Base-by-base conservation (phyloP, 2,797 vertebrate species). In the Scomberomorus guttatus region DNA sequence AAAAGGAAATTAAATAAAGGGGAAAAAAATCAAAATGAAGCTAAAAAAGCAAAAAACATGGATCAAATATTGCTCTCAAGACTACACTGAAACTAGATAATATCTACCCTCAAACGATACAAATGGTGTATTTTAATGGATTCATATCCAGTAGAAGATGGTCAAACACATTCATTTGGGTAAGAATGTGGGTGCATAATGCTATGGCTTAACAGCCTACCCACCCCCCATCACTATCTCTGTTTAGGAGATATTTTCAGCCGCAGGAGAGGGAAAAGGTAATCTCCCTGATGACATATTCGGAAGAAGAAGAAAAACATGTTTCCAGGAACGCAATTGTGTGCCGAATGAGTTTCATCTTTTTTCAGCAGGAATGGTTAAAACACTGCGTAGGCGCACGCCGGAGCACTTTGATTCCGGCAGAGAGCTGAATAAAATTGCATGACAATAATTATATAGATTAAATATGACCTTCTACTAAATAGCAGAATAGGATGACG, bases 401-500 rank as follows among this genome's bases (percentile, higher is more conserved):
- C 44, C 3, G 70, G 14, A 84, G 79, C 83, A 32, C 81, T 82
- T 72, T 44, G 18, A 86, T 52, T 84, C 60, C 79, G 55, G n/a
- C 51, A 14, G 55, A 60, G 42, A 62, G 79, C 55, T 20, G 75
- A 54, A 77, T 84, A 60, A 92, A 91, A 90, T 75, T 78, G 87
- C 72, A 50, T 57, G 81, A 83, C 78, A 90, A 88, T 92, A 91
- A 94, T 94, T 87, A 84, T 67, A 77, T 32, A 80, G 71, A 94
- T 94, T 92, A 93, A 91, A 90, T 91, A 58, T 85, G 91, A 93
- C 90, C 89, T 94, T 93, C 66, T 79, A 54, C 51, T 71, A 84
- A 88, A 85, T 32, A 75, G 61, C 65, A 64, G 42, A 75, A 63
- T 37, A n/a, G 61, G 46, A 81, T 32, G 63, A 74, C 42, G 60